phyloP scores from a whole-genome alignment of 2,888 invertebrate species.

The Apotomis turbidana region DNA sequence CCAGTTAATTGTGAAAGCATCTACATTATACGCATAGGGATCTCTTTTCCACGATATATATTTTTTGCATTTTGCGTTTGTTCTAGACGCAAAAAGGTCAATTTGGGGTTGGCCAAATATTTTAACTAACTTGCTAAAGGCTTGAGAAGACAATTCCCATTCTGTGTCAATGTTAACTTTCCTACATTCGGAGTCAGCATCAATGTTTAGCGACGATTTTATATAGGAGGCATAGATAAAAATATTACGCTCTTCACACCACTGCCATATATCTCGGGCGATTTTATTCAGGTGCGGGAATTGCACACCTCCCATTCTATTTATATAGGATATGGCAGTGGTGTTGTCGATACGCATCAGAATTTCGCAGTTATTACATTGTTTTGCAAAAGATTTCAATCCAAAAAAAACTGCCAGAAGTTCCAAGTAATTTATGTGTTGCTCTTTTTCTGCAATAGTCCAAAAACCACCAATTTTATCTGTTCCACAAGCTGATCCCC shows the following conservation, averaged over 20 bases:
- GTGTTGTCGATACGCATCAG: no score
- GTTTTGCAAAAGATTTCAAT: no score
- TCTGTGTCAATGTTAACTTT: slow-evolving; percentile 11
- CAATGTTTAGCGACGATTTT: not conserved
- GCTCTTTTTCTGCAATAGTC: no score
- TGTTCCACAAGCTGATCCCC: no score
- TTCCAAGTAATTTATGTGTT: no score
- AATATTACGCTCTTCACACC: slow-evolving; percentile 27
- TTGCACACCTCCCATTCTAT: slow-evolving; percentile 17
- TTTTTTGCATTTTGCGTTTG: slow-evolving; percentile 4
- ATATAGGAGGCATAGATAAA: slow-evolving; percentile 22
- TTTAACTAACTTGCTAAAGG: not conserved
- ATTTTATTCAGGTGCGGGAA: slow-evolving; percentile 13
- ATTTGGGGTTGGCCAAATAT: slow-evolving; percentile 8
- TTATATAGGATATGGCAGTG: no score
- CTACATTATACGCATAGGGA: slow-evolving; percentile 14
- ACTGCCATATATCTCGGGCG: slow-evolving; percentile 9
- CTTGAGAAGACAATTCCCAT: slow-evolving; percentile 10
- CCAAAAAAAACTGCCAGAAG: no score
- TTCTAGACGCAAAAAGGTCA: slow-evolving; percentile 17
- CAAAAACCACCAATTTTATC: no score
- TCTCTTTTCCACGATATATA: slow-evolving; percentile 19
- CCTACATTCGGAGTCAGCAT: slow-evolving; percentile 7
- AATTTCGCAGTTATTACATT: no score
- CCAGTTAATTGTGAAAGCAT: slow-evolving; percentile 17